A percentile compares a stretch with the other conserved stretches of the same genome.
Evolutionary conservation across 2,888 invertebrate species (phyloP).

Genomic region (Bellardia bayeri): DNA sequence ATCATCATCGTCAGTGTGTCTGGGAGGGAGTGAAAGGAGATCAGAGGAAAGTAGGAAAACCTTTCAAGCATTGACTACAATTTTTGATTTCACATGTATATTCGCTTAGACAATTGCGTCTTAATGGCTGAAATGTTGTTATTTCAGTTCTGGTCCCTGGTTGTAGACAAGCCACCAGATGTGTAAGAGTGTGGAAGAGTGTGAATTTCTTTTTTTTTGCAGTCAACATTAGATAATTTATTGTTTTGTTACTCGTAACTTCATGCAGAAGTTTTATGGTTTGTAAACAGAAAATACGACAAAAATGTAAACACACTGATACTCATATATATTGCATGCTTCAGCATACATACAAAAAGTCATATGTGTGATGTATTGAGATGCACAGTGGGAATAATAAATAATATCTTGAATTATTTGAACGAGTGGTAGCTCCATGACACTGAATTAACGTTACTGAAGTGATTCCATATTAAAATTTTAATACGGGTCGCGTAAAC

Average conservation of each 20-base stretch:
- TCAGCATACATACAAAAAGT: neutral
- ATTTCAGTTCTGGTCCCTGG: conserved; percentile 8
- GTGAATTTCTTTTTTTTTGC: conserved; percentile 34
- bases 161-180: conserved; percentile 32
- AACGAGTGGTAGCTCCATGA: too few relatives aligned
- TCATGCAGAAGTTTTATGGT: conserved; percentile 64
- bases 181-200: conserved; percentile 29
- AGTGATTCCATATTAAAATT: too few relatives aligned
- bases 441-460: too few relatives aligned
- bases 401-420: too few relatives aligned
- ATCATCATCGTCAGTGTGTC: neutral
- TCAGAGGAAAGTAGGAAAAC: conserved; percentile 29
- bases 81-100: conserved; percentile 32
- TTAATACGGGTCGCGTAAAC: too few relatives aligned
- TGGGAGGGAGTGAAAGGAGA: neutral
- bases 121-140: neutral
- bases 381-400: too few relatives aligned
- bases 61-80: conserved; percentile 40
- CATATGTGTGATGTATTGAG: neutral
- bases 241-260: conserved; percentile 63
- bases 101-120: conserved; percentile 1
- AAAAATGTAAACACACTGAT: neutral
- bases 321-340: neutral
- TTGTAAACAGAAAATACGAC: conserved; percentile 61
- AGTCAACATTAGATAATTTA: conserved; percentile 70